phyloP scores from a whole-genome alignment of 2,113 vertebrate genomes.

The Ceyx cyanopectus region DNA sequence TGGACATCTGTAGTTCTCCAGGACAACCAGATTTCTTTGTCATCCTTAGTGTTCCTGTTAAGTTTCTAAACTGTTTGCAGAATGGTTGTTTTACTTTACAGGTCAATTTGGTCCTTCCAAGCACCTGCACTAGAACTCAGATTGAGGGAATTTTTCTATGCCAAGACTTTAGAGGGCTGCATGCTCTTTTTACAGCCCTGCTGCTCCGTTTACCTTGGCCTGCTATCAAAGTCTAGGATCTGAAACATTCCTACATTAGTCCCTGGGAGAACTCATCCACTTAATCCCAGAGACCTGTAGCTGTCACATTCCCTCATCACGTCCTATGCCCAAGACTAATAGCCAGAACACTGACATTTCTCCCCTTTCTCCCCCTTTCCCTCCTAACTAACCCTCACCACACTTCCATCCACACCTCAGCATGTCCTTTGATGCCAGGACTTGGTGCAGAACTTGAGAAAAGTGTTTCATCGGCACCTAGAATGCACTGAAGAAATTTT shows the following conservation, averaged over 20 bases:
- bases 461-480: background rate
- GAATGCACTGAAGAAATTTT: conserved; percentile 22
- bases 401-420: background rate
- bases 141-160: background rate
- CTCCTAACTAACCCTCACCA: background rate
- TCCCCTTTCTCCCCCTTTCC: background rate
- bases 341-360: background rate
- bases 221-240: background rate
- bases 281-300: background rate
- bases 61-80: background rate
- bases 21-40: background rate
- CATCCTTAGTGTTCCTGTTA: too few species aligned
- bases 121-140: background rate
- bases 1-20: too few species aligned
- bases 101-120: background rate
- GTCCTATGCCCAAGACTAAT: background rate
- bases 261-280: background rate
- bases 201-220: conserved; percentile 19
- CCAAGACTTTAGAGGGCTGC: conserved; percentile 35
- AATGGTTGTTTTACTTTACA: background rate
- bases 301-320: background rate
- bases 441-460: background rate
- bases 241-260: background rate
- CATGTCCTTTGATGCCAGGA: background rate
- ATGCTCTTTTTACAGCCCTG: conserved; percentile 26